These are phyloP conservation scores for Macrobrachium rosenbergii DNA, from an alignment of 1,140 invertebrate genomes.

Conservation along the genomic window DNA sequence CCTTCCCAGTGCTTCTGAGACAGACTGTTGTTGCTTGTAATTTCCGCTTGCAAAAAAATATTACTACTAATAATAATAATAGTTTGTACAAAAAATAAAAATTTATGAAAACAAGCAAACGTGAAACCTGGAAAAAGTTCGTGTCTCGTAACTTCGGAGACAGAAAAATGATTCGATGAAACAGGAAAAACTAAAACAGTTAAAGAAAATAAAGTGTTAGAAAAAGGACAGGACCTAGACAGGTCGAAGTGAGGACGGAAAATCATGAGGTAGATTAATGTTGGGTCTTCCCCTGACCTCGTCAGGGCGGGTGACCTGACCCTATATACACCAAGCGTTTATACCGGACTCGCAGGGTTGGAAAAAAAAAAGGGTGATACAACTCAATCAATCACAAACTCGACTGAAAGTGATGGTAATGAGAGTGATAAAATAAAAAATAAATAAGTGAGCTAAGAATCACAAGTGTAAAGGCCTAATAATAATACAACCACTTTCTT, in stretches of 20 bases:
- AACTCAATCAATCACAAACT: neutral
- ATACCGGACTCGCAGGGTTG: neutral
- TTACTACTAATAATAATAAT: too few species aligned
- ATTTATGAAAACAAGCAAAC: neutral
- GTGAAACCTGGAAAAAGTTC: neutral
- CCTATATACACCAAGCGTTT: neutral
- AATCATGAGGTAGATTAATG: neutral
- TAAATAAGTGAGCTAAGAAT: slow-evolving; percentile 8
- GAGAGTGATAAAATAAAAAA: neutral
- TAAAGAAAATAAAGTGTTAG: neutral
- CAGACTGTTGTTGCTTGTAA: too few species aligned
- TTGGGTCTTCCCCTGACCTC: too few species aligned
- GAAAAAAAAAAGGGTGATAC: too few species aligned
- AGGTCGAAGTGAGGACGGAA: too few species aligned
- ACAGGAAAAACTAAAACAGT: neutral
- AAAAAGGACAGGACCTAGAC: too few species aligned
- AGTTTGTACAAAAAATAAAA: neutral
- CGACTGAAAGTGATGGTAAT: neutral
- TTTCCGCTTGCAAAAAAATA: too few species aligned
- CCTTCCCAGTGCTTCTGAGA: too few species aligned
- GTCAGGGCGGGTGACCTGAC: too few species aligned
- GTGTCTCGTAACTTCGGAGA: neutral
- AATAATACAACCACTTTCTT: neutral
- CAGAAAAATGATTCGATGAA: neutral
- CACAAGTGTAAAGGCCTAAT: slow-evolving; percentile 35